Percentiles rank a stretch among this genome's conserved stretches.
phyloP scores from a whole-genome alignment of 2,888 invertebrate genomes.

The Blastobasis adustella region DNA sequence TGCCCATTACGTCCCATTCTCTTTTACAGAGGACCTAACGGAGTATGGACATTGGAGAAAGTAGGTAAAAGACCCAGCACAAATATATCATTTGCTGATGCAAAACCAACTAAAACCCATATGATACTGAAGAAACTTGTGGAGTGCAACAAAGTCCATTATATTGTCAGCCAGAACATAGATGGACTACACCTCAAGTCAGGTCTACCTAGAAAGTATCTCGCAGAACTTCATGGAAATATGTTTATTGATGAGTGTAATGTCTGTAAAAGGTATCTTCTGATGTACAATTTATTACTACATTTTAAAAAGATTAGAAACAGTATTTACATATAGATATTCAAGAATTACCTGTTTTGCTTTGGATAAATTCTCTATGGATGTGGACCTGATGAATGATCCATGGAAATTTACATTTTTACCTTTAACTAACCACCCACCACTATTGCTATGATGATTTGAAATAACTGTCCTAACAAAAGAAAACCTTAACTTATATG shows the following conservation, averaged over 20 bases:
- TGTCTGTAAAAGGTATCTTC: constrained; percentile 83
- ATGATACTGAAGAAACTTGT: constrained; percentile 91
- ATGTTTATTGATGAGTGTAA: constrained; percentile 97
- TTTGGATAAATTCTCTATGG: too few relatives aligned
- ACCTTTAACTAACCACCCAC: too few relatives aligned
- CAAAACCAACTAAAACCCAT: constrained; percentile 94
- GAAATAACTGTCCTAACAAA: too few relatives aligned
- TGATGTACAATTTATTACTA: too few relatives aligned
- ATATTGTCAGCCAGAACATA: constrained; percentile 97
- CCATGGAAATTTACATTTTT: too few relatives aligned
- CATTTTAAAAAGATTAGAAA: too few relatives aligned
- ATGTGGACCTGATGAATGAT: too few relatives aligned
- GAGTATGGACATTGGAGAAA: constrained; percentile 97
- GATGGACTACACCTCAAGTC: constrained; percentile 97
- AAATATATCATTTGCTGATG: constrained; percentile 91
- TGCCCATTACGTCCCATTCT: neutral
- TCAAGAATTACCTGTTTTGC: too few relatives aligned
- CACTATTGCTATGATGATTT: too few relatives aligned
- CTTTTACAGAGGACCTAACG: constrained; percentile 86
- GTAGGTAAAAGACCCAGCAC: constrained; percentile 89
- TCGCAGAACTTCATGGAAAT: constrained; percentile 98
- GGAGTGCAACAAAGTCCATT: constrained; percentile 80
- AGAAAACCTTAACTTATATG: too few relatives aligned
- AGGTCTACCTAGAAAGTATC: constrained; percentile 84
- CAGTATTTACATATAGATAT: too few relatives aligned